Conservation (phyloP, 2,888 invertebrate species). For the Pachymerium ferrugineum region DNA sequence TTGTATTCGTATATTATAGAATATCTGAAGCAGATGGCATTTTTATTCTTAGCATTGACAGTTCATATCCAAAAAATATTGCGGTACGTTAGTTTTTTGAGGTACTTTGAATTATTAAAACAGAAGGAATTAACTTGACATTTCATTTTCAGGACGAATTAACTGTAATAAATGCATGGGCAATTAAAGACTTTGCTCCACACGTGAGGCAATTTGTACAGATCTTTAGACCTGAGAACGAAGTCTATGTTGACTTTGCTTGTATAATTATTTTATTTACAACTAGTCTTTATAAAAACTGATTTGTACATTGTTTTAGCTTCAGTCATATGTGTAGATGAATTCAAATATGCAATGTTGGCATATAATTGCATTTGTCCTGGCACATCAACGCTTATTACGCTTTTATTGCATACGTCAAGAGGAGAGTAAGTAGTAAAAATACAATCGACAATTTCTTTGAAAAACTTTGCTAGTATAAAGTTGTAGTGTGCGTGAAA, state of each 20-base stretch:
- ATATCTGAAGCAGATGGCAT: background rate
- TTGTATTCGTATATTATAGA: background rate
- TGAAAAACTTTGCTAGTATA: too few relatives aligned
- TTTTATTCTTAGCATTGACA: constrained; percentile 27
- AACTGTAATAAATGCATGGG: constrained; percentile 82
- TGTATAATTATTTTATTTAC: constrained; percentile 37
- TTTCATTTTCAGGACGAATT: constrained; percentile 59
- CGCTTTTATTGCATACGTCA: constrained; percentile 52
- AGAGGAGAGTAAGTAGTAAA: constrained; percentile 49
- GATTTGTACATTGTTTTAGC: constrained; percentile 60
- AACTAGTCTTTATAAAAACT: background rate
- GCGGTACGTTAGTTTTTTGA: background rate
- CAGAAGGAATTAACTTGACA: background rate
- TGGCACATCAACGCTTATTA: constrained; percentile 52
- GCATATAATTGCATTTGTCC: constrained; percentile 54
- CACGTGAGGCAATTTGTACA: constrained; percentile 95
- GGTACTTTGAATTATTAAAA: background rate
- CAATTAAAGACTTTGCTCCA: constrained; percentile 96
- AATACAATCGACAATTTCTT: background rate
- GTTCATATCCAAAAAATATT: background rate
- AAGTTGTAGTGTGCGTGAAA: too few relatives aligned
- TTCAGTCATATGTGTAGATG: constrained; percentile 54
- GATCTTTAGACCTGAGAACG: constrained; percentile 96
- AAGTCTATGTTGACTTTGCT: constrained; percentile 96
- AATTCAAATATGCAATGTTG: constrained; percentile 52